Evolutionary conservation across 1,140 invertebrate species (phyloP), one percentile per base, ranked within the genome.

Genomic region (Drosophila novamexicana): DNA sequence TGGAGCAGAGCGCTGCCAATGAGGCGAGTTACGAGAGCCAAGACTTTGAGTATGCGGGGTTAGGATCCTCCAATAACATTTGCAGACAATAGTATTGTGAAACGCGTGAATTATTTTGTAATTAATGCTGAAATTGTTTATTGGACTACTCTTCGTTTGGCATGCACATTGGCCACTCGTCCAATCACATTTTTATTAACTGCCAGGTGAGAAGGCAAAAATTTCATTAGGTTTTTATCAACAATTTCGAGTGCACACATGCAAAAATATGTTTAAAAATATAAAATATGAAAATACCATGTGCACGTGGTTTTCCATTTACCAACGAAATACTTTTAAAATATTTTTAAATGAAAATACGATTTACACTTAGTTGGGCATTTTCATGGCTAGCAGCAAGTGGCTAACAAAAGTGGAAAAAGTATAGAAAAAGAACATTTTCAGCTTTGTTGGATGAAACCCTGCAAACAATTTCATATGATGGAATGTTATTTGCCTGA

Each of bases 71-170:
- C 49, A 18, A 16, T 49, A 44, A 16, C 49, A 62, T 62, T 61
- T 42, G 1, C 40, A 70, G 44, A 50, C 54, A 54, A 37, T 32
- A 52, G 29, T 40, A 44, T 36, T 16, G n/a, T 18, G 5, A 47
- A 32, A 9, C n/a, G 47, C 18, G 37, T 49, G 4, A 66, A 66
- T 66, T 59, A 72, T 72, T 58, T 69, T 42, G n/a, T 57, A 72
- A 72, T 67, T 66, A 67, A 66, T 53, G 49, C 22, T 34, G 22
- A 12, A 61, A 18, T 59, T 52, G 9, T 32, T 16, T 47, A 18
- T 7, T 10, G 4, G 12, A 16, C 42, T 45, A 12, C n/a, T 29
- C 37, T 29, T 10, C 40, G 7, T 9, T 45, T 45, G 10, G 22
- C 22, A 22, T 22, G 2, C 22, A 22, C 36, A 42, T 40, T 56